Conservation (phyloP, 2,888 invertebrate species). For the Cheilosia urbana region DNA sequence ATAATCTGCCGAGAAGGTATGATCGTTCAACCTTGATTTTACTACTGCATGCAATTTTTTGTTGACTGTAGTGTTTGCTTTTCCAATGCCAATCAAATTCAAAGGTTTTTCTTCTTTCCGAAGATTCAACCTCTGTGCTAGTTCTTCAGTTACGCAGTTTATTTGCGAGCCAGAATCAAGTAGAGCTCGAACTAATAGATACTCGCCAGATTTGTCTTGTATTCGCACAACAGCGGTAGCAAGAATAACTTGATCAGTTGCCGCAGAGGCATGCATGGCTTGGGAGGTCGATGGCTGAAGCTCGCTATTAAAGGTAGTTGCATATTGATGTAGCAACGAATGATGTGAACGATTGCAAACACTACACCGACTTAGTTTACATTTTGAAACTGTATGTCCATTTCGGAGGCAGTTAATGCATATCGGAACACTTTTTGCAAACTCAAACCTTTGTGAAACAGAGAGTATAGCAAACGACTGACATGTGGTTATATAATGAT, state of each 20-base stretch:
- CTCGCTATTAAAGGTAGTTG: conserved; percentile 23
- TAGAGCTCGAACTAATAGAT: conserved; percentile 14
- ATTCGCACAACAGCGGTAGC: conserved; percentile 48
- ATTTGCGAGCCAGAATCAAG: conserved; percentile 42
- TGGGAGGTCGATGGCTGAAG: conserved; percentile 20
- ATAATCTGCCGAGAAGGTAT: conserved; percentile 28
- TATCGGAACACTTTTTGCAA: conserved; percentile 37
- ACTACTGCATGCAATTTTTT: neutral
- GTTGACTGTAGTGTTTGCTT: conserved; percentile 20
- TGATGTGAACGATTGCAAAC: conserved; percentile 59
- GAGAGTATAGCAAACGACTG: conserved; percentile 1
- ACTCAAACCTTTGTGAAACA: conserved; percentile 31
- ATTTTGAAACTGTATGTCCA: conserved; percentile 58
- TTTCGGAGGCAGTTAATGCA: conserved; percentile 59
- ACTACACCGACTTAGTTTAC: conserved; percentile 38
- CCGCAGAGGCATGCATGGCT: conserved; percentile 16
- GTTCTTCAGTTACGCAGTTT: conserved; percentile 56
- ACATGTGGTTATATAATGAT: conserved; percentile 10
- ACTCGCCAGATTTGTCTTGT: conserved; percentile 14
- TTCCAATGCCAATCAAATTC: conserved; percentile 35
- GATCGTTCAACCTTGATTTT: conserved; percentile 16
- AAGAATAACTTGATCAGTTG: conserved; percentile 47
- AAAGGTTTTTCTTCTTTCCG: conserved; percentile 17
- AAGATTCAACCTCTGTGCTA: conserved; percentile 29
- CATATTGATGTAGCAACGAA: conserved; percentile 49